Evolutionary conservation across 2,797 vertebrate genomes (phyloP), one percentile per base, ranked within the genome.

Genomic region (Setipinna tenuifilis): DNA sequence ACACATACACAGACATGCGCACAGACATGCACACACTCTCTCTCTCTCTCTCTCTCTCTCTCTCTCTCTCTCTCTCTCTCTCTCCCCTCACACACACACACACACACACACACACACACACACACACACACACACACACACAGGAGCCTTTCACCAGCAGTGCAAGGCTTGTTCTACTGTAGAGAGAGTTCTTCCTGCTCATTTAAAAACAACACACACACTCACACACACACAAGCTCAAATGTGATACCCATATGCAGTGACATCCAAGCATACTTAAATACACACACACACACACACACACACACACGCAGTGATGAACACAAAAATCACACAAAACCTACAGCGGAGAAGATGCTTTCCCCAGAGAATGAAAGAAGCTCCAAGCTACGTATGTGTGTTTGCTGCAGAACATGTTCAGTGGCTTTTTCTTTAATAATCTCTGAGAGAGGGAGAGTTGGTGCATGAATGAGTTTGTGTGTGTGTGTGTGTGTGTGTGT

Each of bases 61-160:
- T n/a, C n/a, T n/a, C n/a, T n/a, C n/a, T n/a, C n/a, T n/a, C n/a
- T n/a, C n/a, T n/a, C n/a, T n/a, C n/a, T n/a, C n/a, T n/a, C n/a
- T n/a, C n/a, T n/a, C n/a, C n/a, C n/a, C n/a, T n/a, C n/a, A n/a
- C n/a, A n/a, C 35, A 41, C 35, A 41, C 35, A 41, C 35, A 41
- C 35, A 41, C 35, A 41, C 35, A 41, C 35, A 41, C 35, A 41
- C 35, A 41, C 35, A 41, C 35, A 41, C 35, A 41, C 35, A 41
- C 35, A 41, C 2, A 5, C 35, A 41, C 5, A 5, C 35, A 41
- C 35, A 41, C 35, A 59, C 19, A 59, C 84, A 85, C 65, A 54
- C 90, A 92, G 91, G 89, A 86, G 89, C 46, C 81, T 86, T 16
- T 90, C 88, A 90, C 31, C 82, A 88, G 85, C 90, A 86, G 31